Base-by-base conservation (phyloP, 2,797 vertebrate species). In the Gymnothorax javanicus region DNA sequence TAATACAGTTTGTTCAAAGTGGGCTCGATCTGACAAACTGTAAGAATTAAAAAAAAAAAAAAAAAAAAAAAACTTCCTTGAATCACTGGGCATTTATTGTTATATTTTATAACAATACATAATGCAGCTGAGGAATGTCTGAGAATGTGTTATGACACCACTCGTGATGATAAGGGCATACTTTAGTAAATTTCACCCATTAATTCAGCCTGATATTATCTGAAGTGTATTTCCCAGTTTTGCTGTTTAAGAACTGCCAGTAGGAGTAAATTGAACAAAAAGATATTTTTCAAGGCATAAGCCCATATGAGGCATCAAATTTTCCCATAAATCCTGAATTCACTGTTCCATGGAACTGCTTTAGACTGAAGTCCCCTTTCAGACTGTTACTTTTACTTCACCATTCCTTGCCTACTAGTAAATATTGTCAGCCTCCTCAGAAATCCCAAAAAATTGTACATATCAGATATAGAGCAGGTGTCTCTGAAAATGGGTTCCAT, bases 131-230 rank as follows among this genome's bases (percentile, higher is more conserved):
- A 15, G 13, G 43, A 15, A 15, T 17, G 13, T 77, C 73, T 27
- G 43, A 52, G 7, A 7, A 13, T 15, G 73, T 17, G 33, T 20
- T 77, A 77, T 77, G 50, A 52, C 13, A 77, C 11, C 73, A 52
- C 33, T 77, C 33, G 17, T 77, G 52, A 77, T 50, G 73, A 77
- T 52, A 17, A 52, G 43, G 43, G 27, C 43, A 52, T 15, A 77
- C 73, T 77, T 77, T 17, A 77, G 13, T 77, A 50, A 77, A 77
- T 77, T 12, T 75, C 73, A 17, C 27, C 33, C 73, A 77, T 77
- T 77, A 15, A 77, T 77, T 77, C 43, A 52, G 43, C 15, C 15
- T 52, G 73, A 13, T 20, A 50, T 77, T 77, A 50, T 50, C 17
- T 13, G 43, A 43, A 75, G 71, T 33, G 43, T 12, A 33, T 43